Percentiles rank a stretch among this genome's conserved stretches.
Conservation (phyloP, 1,140 invertebrate species). For the Dryas iulia region DNA sequence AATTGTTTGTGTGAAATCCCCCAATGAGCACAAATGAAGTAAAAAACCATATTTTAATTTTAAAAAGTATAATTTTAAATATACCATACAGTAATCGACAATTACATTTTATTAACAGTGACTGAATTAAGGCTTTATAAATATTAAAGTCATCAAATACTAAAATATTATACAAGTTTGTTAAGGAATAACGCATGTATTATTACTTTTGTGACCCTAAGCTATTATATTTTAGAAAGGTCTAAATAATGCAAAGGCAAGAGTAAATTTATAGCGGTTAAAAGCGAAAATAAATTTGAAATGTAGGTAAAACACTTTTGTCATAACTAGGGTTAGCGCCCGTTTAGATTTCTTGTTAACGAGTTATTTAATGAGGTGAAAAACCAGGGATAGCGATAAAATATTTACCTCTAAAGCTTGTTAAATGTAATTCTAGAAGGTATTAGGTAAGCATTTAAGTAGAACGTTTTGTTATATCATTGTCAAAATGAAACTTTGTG, state of each 20-base stretch:
- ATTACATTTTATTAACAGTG: not conserved
- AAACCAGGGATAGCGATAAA: constrained; percentile 34
- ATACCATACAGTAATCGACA: no score
- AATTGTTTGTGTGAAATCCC: no score
- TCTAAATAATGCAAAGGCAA: constrained; percentile 47
- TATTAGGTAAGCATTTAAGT: not conserved
- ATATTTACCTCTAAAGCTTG: constrained; percentile 26
- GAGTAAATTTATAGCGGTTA: constrained; percentile 46
- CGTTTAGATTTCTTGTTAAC: constrained; percentile 47
- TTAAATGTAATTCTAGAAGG: constrained; percentile 2
- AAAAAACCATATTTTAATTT: no score
- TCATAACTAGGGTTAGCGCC: constrained; percentile 37
- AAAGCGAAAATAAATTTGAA: constrained; percentile 49
- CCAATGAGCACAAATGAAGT: no score
- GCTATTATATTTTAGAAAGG: constrained; percentile 44
- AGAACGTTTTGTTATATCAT: not conserved
- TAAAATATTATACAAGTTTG: constrained; percentile 37
- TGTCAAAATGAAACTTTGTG: not conserved
- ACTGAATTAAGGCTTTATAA: constrained; percentile 30
- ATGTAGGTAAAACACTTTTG: constrained; percentile 50
- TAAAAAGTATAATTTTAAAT: no score
- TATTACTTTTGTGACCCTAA: constrained; percentile 35
- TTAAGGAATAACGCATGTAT: constrained; percentile 39
- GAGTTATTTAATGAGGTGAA: constrained; percentile 45
- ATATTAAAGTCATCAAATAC: constrained; percentile 32